These are phyloP conservation scores for Polydrusus cervinus DNA, from an alignment of 2,888 invertebrate species.

Conservation along the genomic window DNA sequence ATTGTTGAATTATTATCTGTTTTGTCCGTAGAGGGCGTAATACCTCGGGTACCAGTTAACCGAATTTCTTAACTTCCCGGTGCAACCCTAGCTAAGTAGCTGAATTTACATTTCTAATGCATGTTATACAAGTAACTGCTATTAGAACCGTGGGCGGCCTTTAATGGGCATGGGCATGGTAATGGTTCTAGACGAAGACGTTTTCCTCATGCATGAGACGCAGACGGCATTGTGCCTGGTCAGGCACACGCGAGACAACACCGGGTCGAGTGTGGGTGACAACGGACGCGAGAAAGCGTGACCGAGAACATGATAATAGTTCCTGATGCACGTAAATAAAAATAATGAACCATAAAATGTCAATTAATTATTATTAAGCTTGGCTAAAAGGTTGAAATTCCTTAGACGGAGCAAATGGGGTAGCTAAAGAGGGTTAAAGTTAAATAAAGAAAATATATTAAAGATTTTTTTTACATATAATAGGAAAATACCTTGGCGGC, in stretches of 20 bases:
- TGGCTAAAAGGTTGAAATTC: too few species aligned
- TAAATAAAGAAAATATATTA: too few species aligned
- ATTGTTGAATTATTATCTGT: too few species aligned
- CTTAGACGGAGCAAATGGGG: too few species aligned
- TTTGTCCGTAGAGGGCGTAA: too few species aligned
- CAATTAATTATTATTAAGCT: constrained; percentile 29
- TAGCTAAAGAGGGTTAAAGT: too few species aligned
- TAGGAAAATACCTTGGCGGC: too few species aligned
- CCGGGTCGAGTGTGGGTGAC: constrained; percentile 33
- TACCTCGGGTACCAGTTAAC: too few species aligned
- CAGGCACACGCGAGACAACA: constrained; percentile 43
- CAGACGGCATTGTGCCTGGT: constrained; percentile 49
- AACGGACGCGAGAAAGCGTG: constrained; percentile 42
- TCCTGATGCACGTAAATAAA: constrained; percentile 21
- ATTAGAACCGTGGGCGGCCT: constrained; percentile 19
- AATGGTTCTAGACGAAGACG: constrained; percentile 38
- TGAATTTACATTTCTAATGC: not conserved
- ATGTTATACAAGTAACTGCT: constrained; percentile 9
- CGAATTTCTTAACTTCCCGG: too few species aligned
- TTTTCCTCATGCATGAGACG: constrained; percentile 33
- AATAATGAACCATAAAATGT: constrained; percentile 29
- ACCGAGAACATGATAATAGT: constrained; percentile 33
- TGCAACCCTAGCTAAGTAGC: too few species aligned
- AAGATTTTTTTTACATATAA: too few species aligned
- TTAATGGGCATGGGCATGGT: constrained; percentile 20